phyloP scores from a whole-genome alignment of 2,113 vertebrate species.

The Parus major region DNA sequence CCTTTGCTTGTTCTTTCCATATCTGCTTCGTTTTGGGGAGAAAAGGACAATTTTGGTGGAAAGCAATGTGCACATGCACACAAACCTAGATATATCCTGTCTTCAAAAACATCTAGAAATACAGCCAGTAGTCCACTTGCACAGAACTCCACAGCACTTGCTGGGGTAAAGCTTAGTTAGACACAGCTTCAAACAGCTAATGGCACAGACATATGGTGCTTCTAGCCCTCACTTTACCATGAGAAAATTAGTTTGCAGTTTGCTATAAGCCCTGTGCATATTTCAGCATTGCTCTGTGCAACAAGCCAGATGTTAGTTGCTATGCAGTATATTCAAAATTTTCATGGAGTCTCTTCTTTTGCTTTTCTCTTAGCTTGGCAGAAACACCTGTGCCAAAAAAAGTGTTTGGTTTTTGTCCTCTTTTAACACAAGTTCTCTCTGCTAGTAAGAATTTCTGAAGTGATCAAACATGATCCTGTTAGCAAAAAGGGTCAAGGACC shows the following conservation, averaged over 20 bases:
- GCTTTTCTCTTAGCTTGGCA: background rate
- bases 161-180: background rate
- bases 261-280: background rate
- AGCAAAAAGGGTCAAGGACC: background rate
- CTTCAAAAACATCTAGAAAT: background rate
- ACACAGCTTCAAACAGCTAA: background rate
- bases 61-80: background rate
- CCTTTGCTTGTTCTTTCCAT: background rate
- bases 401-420: accelerated
- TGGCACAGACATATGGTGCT: background rate
- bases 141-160: background rate
- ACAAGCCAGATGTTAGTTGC: background rate
- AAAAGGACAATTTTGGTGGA: background rate
- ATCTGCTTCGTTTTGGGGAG: background rate
- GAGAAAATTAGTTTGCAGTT: background rate
- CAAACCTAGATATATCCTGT: background rate
- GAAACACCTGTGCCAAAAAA: background rate
- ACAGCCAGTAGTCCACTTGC: background rate
- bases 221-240: background rate
- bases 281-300: background rate
- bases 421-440: background rate
- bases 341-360: background rate
- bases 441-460: background rate
- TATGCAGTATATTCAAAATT: background rate
- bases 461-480: background rate